Evolutionary conservation across 2,888 invertebrate species (phyloP).

Genomic region (Acanthosoma haemorrhoidale): DNA sequence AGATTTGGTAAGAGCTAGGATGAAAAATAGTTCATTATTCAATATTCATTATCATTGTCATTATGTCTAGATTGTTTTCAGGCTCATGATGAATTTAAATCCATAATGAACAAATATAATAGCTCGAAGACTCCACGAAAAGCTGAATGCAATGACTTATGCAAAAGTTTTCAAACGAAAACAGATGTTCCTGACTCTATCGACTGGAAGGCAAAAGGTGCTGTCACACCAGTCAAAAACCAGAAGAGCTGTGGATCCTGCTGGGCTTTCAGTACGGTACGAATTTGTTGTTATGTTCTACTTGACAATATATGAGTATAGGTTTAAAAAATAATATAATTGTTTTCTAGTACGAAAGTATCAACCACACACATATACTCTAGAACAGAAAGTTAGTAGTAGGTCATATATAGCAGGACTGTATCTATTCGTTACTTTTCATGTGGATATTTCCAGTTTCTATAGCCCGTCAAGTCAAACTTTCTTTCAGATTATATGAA

Average conservation of each 20-base stretch:
- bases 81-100: background rate
- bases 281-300: conserved; percentile 43
- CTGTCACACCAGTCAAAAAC: conserved; percentile 83
- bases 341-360: too few species aligned
- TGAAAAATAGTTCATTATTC: too few species aligned
- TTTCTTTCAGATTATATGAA: too few species aligned
- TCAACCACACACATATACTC: too few species aligned
- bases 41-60: too few species aligned
- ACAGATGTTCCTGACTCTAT: conserved; percentile 54
- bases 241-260: conserved; percentile 70
- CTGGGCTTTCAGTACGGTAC: conserved; percentile 85
- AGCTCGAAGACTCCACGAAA: background rate
- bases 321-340: too few species aligned
- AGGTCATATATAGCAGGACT: too few species aligned
- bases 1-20: conserved; percentile 62
- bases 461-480: too few species aligned
- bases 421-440: too few species aligned
- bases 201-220: conserved; percentile 80
- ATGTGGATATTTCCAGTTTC: too few species aligned
- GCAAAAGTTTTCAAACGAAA: background rate
- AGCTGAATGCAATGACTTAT: background rate
- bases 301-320: background rate
- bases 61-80: too few species aligned
- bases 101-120: conserved; percentile 17
- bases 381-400: too few species aligned